Evolutionary conservation across 1,140 invertebrate species (phyloP), one percentile per base, ranked within the genome.

Genomic region (Mycetomoellerius zeteki): DNA sequence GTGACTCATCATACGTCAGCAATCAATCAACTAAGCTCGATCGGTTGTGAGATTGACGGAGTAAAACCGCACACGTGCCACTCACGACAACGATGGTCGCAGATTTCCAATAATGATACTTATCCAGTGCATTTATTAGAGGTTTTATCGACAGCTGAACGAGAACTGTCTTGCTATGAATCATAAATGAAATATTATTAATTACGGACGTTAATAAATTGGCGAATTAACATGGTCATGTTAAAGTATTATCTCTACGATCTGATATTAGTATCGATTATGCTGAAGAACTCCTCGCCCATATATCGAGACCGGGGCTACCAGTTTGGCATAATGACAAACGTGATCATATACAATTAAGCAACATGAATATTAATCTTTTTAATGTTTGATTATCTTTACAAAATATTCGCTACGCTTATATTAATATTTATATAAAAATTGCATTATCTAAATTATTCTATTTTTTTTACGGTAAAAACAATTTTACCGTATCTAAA

Each of bases 11-110:
- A 60, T 75, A 60, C 84, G 90, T 90, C 90, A 90, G 77, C 81
- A 85, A 91, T 91, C 91, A 87, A 91, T 91, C 91, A 91, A 88
- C 67, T 81, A 85, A 89, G 64, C 56, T 75, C 50, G 91, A 91
- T 91, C 86, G 58, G 82, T 62, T 73, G 71, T 82, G 69, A 85
- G 58, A 82, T 86, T 85, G 80, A 60, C 27, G 80, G 16, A 84
- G 77, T 84, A 91, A 90, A 90, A 90, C 88, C 81, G 62, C 86
- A 86, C 89, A 82, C 88, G 89, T 88, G 89, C 87, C 80, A 75
- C 8, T 47, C 52, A 43, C 54, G 54, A 73, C 78, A 72, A 89
- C 80, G 64, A n/a, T 72, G 64, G 30, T 50, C 72, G 78, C 62
- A 33, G 81, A 87, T 89, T 89, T 89, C 84, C n/a, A 88, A 89